Evolutionary conservation across 2,113 vertebrate species (phyloP).

Genomic region (Gallinago jamesoni): DNA sequence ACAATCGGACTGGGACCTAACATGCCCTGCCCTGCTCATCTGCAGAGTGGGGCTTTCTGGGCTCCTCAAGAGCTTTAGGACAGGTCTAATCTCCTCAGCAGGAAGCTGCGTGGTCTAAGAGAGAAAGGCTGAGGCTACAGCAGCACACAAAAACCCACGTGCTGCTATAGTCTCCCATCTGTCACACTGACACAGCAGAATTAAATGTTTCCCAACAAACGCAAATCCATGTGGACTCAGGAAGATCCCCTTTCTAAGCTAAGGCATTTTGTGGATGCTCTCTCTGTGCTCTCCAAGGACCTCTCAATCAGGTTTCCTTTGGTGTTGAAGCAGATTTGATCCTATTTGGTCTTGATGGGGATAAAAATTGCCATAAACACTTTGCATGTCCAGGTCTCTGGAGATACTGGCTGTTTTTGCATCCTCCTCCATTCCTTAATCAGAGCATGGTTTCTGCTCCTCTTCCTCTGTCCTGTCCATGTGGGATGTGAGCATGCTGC

Average conservation of each 20-base stretch:
- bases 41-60: accelerated
- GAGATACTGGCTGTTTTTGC: background rate
- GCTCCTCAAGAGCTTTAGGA: background rate
- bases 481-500: background rate
- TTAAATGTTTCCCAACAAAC: slow-evolving; percentile 16
- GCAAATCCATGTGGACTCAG: background rate
- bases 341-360: background rate
- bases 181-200: slow-evolving; percentile 11
- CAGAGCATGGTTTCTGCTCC: background rate
- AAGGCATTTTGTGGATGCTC: background rate
- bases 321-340: background rate
- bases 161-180: background rate
- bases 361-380: background rate
- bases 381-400: background rate
- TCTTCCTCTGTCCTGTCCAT: background rate
- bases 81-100: background rate
- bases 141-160: background rate
- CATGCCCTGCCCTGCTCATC: background rate
- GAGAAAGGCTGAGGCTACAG: background rate
- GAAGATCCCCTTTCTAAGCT: background rate
- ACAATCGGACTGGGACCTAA: too few relatives aligned
- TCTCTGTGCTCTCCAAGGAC: background rate
- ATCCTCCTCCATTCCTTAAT: background rate
- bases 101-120: background rate
- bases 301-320: background rate